Conservation (phyloP, 2,888 invertebrate genomes). For the Hirtodrosophila duncani region DNA sequence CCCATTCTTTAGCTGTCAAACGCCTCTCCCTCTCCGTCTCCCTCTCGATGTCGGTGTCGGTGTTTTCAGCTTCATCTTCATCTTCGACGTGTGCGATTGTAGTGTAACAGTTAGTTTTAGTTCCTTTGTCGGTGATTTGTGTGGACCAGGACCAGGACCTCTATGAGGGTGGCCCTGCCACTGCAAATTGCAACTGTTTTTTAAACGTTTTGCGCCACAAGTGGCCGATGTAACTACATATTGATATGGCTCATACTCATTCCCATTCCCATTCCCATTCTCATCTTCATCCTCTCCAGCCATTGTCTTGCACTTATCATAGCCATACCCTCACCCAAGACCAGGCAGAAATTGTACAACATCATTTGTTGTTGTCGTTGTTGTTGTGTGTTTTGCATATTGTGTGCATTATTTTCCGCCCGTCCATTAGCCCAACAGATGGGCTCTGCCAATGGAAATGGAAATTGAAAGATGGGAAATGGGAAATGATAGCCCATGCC, state of each 20-base stretch:
- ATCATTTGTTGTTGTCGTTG: conserved; percentile 23
- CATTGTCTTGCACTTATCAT: conserved; percentile 23
- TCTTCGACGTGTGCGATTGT: conserved; percentile 69
- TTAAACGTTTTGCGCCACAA: conserved; percentile 62
- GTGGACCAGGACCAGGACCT: conserved; percentile 32
- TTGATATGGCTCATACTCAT: too few species aligned
- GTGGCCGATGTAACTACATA: too few species aligned
- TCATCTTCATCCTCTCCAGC: conserved; percentile 18
- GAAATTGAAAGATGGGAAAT: conserved; percentile 5
- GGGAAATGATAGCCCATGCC: too few species aligned
- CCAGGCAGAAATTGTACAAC: too few species aligned
- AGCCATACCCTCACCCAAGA: conserved; percentile 55
- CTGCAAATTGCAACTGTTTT: conserved; percentile 48
- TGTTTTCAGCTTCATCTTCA: conserved; percentile 38
- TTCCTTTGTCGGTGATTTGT: conserved; percentile 64
- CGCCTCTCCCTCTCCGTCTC: conserved; percentile 45
- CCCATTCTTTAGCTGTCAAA: conserved; percentile 66
- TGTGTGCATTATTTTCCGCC: conserved; percentile 13
- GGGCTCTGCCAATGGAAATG: conserved; percentile 24
- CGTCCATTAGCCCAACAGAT: conserved; percentile 44
- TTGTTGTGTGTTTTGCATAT: conserved; percentile 44
- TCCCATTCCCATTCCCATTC: conserved; percentile 2
- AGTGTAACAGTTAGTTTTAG: conserved; percentile 59
- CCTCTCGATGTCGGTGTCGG: conserved; percentile 3
- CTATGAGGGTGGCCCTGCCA: conserved; percentile 55